Conservation (phyloP, 2,113 vertebrate species). For the Clinocottus analis region DNA sequence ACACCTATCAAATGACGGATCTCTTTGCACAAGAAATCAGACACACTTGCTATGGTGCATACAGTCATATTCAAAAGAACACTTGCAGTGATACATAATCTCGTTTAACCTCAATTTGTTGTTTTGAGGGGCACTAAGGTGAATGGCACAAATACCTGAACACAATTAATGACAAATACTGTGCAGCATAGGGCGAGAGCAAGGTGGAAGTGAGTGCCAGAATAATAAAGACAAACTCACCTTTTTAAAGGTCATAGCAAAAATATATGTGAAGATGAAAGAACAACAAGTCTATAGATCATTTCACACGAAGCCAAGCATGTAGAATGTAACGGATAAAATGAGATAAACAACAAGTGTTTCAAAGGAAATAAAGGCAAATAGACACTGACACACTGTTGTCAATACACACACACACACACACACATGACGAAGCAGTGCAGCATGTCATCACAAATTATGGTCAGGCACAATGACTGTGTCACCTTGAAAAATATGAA, state of each 20-base stretch:
- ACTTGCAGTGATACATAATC: background rate
- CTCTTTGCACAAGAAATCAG: conserved; percentile 8
- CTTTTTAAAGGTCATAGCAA: conserved; percentile 32
- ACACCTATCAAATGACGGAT: conserved; percentile 29
- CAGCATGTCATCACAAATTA: background rate
- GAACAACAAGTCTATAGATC: conserved; percentile 21
- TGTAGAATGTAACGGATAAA: background rate
- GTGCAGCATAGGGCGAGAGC: background rate
- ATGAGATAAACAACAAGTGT: background rate
- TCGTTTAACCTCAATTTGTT: background rate
- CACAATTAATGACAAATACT: conserved; percentile 20
- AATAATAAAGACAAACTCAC: conserved; percentile 19
- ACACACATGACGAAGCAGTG: background rate
- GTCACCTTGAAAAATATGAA: conserved; percentile 11
- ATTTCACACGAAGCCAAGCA: conserved; percentile 30
- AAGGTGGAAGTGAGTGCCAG: background rate
- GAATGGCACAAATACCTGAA: conserved; percentile 9
- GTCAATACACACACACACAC: background rate
- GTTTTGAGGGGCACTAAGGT: background rate
- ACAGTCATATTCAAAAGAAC: background rate
- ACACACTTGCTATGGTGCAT: background rate
- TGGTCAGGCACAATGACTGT: background rate
- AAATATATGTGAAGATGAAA: conserved; percentile 41
- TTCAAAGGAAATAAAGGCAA: background rate
- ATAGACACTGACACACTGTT: background rate